Evolutionary conservation across 2,888 invertebrate genomes (phyloP), one percentile per base, ranked within the genome.

Genomic region (Clistopyga incitator): DNA sequence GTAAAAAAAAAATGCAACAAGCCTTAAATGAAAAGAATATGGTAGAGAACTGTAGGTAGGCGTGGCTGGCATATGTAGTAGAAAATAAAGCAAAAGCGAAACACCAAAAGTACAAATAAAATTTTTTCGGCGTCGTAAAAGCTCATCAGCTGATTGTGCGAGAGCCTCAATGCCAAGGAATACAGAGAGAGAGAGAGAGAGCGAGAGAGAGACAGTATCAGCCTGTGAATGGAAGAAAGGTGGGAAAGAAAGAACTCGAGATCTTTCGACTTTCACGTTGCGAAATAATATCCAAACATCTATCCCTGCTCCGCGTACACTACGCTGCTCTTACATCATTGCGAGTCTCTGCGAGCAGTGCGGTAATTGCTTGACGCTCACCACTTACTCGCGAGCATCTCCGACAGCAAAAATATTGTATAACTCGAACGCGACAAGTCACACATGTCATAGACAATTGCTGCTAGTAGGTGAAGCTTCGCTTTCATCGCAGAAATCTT

Each of bases 211-310:
- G 50, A 50, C 50, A 50, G n/a, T 6, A 50, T 47, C 45, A 67
- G 18, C 8, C 50, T 29, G 54, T 54, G 42, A 42, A 71, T 71
- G 71, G 65, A 52, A 25, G 3, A 20, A n/a, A 77, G 25, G 70
- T 81, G 54, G 84, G 68, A 82, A 54, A 84, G 71, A 70, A 70
- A 82, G 75, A 59, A 72, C 77, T 72, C 86, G 77, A 87, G 85
- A 85, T 88, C 85, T 88, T 88, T 85, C 85, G 88, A 89, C 90
- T 90, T 90, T 90, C 90, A 88, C 88, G 85, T 90, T 90, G 86
- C 88, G 89, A 88, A 88, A 90, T 87, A 86, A 87, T 88, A 89
- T 86, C 85, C 87, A 88, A 88, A 88, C 88, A 88, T 87, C 86
- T 84, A 85, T 83, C 64, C 59, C 50, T 45, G 38, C 59, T 67